Conservation (phyloP, 2,888 invertebrate genomes). For the Chaetoderma sp. region DNA sequence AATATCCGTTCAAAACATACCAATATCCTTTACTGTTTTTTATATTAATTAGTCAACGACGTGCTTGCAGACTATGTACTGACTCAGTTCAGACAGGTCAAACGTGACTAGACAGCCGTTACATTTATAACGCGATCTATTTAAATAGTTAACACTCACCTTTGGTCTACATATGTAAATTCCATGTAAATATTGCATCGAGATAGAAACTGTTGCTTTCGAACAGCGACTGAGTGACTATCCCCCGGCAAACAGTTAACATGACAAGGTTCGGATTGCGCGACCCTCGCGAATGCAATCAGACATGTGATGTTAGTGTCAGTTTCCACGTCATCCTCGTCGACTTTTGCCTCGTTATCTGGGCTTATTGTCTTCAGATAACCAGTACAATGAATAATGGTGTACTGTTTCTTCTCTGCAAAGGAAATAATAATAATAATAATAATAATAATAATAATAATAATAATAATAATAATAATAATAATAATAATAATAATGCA, state of each 20-base stretch:
- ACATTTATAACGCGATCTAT: too few relatives aligned
- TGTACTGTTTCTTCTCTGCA: slow-evolving; percentile 82
- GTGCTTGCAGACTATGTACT: too few relatives aligned
- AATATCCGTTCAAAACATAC: too few relatives aligned
- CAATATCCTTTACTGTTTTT: too few relatives aligned
- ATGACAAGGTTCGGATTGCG: slow-evolving; percentile 75
- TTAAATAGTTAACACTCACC: slow-evolving; percentile 72
- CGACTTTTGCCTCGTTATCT: slow-evolving; percentile 80
- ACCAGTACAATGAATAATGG: slow-evolving; percentile 91
- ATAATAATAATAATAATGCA: too few relatives aligned
- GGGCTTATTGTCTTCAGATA: slow-evolving; percentile 93
- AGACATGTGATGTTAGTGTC: slow-evolving; percentile 85
- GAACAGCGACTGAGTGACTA: slow-evolving; percentile 66
- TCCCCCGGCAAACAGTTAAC: slow-evolving; percentile 46
- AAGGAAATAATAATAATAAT: slow-evolving; percentile 14
- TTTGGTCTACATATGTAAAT: slow-evolving; percentile 91
- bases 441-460: too few relatives aligned
- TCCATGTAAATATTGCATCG: slow-evolving; percentile 91
- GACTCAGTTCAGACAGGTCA: too few relatives aligned
- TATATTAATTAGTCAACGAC: too few relatives aligned
- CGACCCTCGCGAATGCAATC: slow-evolving; percentile 86
- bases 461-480: too few relatives aligned
- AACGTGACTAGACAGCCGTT: too few relatives aligned
- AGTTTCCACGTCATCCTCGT: slow-evolving; percentile 75
- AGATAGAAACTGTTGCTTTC: slow-evolving; percentile 77